Evolutionary conservation across 2,113 vertebrate genomes (phyloP), one percentile per base, ranked within the genome.

Genomic region (Rhipidura dahli): DNA sequence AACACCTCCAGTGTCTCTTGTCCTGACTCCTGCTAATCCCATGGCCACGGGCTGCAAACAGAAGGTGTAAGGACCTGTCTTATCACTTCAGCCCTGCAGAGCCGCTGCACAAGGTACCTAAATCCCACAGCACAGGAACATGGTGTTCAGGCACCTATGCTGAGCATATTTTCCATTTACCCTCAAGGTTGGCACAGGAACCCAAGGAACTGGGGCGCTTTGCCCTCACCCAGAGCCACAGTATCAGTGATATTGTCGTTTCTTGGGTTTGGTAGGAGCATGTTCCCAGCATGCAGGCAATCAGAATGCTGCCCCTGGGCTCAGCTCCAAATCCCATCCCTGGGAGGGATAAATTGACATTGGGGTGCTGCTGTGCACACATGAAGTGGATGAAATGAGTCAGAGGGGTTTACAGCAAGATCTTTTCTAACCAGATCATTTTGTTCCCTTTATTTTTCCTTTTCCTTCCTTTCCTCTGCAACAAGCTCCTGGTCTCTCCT

Each of bases 281-380:
- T 23, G 21, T 59, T 71, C 44, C 17, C 56, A 54, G 35, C 15
- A 19, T 0, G 0, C 3, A 35, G 64, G 42, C 2, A 13, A 39
- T 1, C 5, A 3, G 18, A 75, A 33, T 4, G 14, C 72, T 73
- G 49, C 57, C 24, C 26, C 45, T 15, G 31, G 63, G 63, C 53
- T 73, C 39, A 30, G 42, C 61, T 89, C 81, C 78, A 79, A 8
- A 66, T 40, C 37, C 65, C 42, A 39, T 37, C 56, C 61, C 27
- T 30, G n/a, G 35, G 18, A 94, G 76, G 45, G 68, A 45, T 33
- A 15, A 73, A 77, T 0, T 45, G n/a, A 50, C 59, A 69, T 21
- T 44, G 2, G 1, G 33, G 16, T 1, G 53, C 49, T 59, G 26
- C 7, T 24, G 23, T 27, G 44, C 56, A 42, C 49, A 51, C 10